Conservation (phyloP, 2,888 invertebrate species). For the Cephalotes varians region DNA sequence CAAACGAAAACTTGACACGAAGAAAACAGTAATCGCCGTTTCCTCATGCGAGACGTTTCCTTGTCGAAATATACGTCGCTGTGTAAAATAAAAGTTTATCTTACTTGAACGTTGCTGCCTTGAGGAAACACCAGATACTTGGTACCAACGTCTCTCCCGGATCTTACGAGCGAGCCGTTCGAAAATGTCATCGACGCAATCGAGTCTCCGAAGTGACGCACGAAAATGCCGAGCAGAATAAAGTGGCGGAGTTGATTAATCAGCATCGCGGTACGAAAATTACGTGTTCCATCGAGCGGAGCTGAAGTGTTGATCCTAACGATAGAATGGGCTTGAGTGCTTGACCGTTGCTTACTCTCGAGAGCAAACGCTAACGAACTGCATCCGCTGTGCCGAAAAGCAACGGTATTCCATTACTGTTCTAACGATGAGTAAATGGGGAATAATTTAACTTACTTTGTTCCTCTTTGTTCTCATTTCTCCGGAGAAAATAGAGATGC, state of each 20-base stretch:
- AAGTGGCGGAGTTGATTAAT: conserved; percentile 30
- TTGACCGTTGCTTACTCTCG: conserved; percentile 9
- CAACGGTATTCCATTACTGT: conserved; percentile 56
- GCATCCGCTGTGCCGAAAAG: conserved; percentile 38
- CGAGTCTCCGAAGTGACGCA: not conserved
- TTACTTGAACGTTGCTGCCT: conserved; percentile 89
- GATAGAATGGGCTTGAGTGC: not conserved
- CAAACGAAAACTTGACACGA: conserved; percentile 1
- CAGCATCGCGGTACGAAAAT: conserved; percentile 38
- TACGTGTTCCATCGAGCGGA: not conserved
- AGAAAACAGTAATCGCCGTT: not conserved
- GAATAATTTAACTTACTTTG: conserved; percentile 8
- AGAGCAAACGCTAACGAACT: conserved; percentile 56
- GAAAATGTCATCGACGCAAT: conserved; percentile 2
- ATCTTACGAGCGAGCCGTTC: conserved; percentile 46
- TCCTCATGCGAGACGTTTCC: not conserved
- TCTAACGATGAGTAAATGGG: conserved; percentile 7
- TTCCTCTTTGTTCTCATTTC: not conserved
- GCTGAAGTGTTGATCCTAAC: conserved; percentile 22
- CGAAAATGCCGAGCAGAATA: conserved; percentile 33
- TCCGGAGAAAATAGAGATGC: not conserved
- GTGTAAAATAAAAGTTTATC: conserved; percentile 77
- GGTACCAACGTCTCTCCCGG: conserved; percentile 66
- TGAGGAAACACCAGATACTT: conserved; percentile 88
- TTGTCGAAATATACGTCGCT: not conserved